phyloP scores from a whole-genome alignment of 2,888 invertebrate genomes.

The Penaeus monodon region DNA sequence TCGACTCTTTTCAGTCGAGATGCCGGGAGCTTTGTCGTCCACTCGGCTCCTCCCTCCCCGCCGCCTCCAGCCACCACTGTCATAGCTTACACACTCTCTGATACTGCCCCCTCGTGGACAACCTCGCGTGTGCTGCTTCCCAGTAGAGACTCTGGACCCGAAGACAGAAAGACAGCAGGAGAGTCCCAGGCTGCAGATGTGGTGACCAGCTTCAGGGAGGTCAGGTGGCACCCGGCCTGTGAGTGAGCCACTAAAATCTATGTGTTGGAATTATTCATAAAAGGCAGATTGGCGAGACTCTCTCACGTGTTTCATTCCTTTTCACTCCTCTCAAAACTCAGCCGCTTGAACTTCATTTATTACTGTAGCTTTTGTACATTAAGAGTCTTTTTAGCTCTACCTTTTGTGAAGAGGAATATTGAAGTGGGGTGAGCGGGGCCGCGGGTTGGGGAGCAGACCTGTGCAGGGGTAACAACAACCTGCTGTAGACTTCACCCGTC shows the following conservation, averaged over 20 bases:
- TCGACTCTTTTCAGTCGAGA: conserved; percentile 58
- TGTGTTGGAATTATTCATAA: conserved; percentile 34
- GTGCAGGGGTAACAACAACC: conserved; percentile 27
- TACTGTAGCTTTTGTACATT: not conserved
- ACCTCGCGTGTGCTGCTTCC: conserved; percentile 46
- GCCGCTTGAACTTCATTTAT: too few relatives aligned
- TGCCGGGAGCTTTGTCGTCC: conserved; percentile 39
- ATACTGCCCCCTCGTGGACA: conserved; percentile 44
- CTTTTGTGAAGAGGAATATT: conserved; percentile 28
- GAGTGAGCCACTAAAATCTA: conserved; percentile 33
- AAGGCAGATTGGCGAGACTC: conserved; percentile 36
- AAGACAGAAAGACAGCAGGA: conserved; percentile 41
- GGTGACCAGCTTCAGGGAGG: conserved; percentile 48
- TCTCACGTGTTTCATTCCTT: not conserved
- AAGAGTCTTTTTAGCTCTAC: conserved; percentile 35
- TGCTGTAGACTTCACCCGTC: conserved; percentile 42
- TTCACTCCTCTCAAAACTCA: too few relatives aligned
- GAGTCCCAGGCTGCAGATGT: conserved; percentile 32
- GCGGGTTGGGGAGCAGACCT: conserved; percentile 53
- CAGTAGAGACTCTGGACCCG: conserved; percentile 33
- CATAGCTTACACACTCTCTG: conserved; percentile 41
- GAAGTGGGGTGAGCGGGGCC: conserved; percentile 40
- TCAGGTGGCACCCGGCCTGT: conserved; percentile 49
- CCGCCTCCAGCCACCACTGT: conserved; percentile 35
- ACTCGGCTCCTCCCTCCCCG: conserved; percentile 26